These are phyloP conservation scores for Acronicta leporina DNA, from an alignment of 2,888 invertebrate genomes.

Conservation along the genomic window DNA sequence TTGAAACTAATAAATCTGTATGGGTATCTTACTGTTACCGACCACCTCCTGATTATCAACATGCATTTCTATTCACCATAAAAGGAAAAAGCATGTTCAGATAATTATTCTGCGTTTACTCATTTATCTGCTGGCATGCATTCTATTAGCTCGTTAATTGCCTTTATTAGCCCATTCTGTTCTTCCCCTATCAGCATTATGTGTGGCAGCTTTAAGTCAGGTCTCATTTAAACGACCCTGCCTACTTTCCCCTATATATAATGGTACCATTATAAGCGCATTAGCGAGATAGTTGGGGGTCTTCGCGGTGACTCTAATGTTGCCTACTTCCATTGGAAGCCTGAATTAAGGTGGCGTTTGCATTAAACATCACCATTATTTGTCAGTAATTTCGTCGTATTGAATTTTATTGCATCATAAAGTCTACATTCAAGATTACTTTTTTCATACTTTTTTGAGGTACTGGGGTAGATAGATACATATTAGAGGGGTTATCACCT, in stretches of 20 bases:
- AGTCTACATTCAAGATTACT: not conserved
- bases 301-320: slow-evolving; percentile 66
- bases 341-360: slow-evolving; percentile 62
- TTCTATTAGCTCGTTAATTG: slow-evolving; percentile 31
- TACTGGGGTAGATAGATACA: slow-evolving; percentile 1
- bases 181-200: slow-evolving; percentile 33
- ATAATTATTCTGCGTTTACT: slow-evolving; percentile 9
- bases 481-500: slow-evolving; percentile 5
- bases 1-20: slow-evolving; percentile 35
- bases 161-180: slow-evolving; percentile 27
- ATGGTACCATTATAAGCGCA: slow-evolving; percentile 82
- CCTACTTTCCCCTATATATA: slow-evolving; percentile 78
- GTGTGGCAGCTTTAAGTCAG: slow-evolving; percentile 49
- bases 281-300: slow-evolving; percentile 75
- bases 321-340: slow-evolving; percentile 63
- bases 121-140: slow-evolving; percentile 16
- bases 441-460: slow-evolving; percentile 11
- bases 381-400: slow-evolving; percentile 44
- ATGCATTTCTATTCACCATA: slow-evolving; percentile 23
- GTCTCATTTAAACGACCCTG: slow-evolving; percentile 72
- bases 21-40: slow-evolving; percentile 27
- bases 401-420: slow-evolving; percentile 41
- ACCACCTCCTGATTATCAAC: slow-evolving; percentile 11
- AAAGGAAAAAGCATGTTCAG: slow-evolving; percentile 10
- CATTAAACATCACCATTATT: slow-evolving; percentile 58